Conservation (phyloP, 2,797 vertebrate genomes). For the Coranthus polyacanthus region DNA sequence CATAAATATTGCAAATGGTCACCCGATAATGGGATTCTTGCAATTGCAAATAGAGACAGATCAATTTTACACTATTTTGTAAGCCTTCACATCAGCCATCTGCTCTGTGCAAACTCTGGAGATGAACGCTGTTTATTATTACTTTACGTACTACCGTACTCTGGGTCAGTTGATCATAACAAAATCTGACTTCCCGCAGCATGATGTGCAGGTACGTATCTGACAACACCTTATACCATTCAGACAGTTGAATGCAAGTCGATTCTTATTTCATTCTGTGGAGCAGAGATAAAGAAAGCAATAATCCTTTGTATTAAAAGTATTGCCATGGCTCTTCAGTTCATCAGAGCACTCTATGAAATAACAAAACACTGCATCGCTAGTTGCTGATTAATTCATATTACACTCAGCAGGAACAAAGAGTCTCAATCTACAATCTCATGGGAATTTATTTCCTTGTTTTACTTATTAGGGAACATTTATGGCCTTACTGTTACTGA, state of each 20-base stretch:
- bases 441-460: constrained; percentile 32
- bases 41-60: constrained; percentile 54
- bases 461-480: constrained; percentile 52
- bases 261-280: constrained; percentile 71
- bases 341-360: constrained; percentile 61
- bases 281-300: constrained; percentile 74
- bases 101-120: constrained; percentile 42
- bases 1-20: constrained; percentile 66
- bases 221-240: constrained; percentile 66
- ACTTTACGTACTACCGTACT: constrained; percentile 28
- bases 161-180: constrained; percentile 56
- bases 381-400: constrained; percentile 69
- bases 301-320: constrained; percentile 73
- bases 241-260: constrained; percentile 55
- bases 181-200: constrained; percentile 52
- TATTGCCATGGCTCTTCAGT: constrained; percentile 56
- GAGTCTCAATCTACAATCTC: constrained; percentile 37
- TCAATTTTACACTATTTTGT: constrained; percentile 51
- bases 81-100: constrained; percentile 43
- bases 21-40: constrained; percentile 61
- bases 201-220: constrained; percentile 46
- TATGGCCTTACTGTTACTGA: constrained; percentile 7
- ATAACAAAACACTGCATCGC: constrained; percentile 51
- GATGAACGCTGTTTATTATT: constrained; percentile 36
- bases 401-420: constrained; percentile 62